Base-by-base conservation (phyloP, 2,113 vertebrate species). In the Gila orcuttii region DNA sequence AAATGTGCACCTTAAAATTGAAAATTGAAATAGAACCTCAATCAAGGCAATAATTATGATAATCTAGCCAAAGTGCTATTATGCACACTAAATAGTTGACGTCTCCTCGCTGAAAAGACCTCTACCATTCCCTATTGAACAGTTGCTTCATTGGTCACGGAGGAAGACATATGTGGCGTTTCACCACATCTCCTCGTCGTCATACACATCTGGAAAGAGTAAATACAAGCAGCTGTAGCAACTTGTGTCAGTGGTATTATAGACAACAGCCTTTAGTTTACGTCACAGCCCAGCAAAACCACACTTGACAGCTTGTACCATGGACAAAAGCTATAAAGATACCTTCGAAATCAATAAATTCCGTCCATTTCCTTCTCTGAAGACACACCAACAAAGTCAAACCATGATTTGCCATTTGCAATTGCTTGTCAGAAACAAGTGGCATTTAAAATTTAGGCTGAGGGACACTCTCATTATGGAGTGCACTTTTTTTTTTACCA, bases 291-390 rank as follows among this genome's bases (percentile, higher is more conserved):
- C 39, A 25, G 71, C 39, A 28, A 28, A 28, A 28, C 28, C 28
- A 28, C 28, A 71, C 19, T 62, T 11, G 9, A 62, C 60, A 62
- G n/a, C n/a, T 25, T 25, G 9, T 25, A 11, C n/a, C 60, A 45
- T 21, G 2, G 71, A 75, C 71, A 75, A 28, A 28, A 25, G 71
- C 71, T 47, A 75, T 47, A 12, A 74, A 74, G 39, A 47, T 12
- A 28, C 71, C 47, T 75, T 45, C 42, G 17, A 50, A 75, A 50
- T 75, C 71, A 75, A 75, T 47, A 47, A n/a, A 74, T 75, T 9
- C 69, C 12, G 28, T 28, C 1, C 28, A 28, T 28, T 28, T 28
- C 28, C 28, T 28, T 28, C 28, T 28, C 28, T 28, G 28, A 28
- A 28, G 28, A 28, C 28, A 28, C 28, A 28, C 28, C 28, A 28